A percentile compares a stretch with the other conserved stretches of the same genome.
Evolutionary conservation across 2,113 vertebrate genomes (phyloP).

Genomic region (Heteronetta atricapilla): DNA sequence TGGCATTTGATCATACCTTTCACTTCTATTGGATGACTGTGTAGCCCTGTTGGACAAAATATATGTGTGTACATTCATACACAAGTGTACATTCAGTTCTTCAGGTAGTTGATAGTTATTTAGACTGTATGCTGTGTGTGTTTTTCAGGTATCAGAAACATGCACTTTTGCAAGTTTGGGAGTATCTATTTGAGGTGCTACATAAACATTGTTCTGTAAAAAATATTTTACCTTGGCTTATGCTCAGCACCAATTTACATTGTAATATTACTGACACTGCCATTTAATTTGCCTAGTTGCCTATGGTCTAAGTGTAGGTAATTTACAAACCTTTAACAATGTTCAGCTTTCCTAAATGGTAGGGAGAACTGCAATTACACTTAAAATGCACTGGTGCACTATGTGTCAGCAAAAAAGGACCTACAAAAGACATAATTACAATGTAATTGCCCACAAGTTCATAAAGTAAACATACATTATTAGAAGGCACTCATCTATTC

Average conservation of each 20-base stretch:
- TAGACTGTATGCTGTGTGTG: neutral
- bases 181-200: neutral
- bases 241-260: constrained; percentile 68
- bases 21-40: neutral
- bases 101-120: neutral
- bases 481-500: constrained; percentile 80
- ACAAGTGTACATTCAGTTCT: neutral
- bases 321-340: constrained; percentile 83
- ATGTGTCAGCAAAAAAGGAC: constrained; percentile 80
- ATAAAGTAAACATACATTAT: constrained; percentile 85
- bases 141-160: neutral
- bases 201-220: constrained; percentile 56
- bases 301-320: constrained; percentile 83
- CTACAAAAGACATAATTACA: constrained; percentile 84
- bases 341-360: constrained; percentile 80
- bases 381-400: constrained; percentile 78
- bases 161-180: neutral
- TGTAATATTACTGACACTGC: constrained; percentile 77
- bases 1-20: neutral
- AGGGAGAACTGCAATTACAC: constrained; percentile 82
- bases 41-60: neutral
- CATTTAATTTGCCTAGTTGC: constrained; percentile 78
- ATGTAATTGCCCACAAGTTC: constrained; percentile 83
- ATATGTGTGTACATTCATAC: neutral
- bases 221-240: constrained; percentile 69